Evolutionary conservation across 2,113 vertebrate species (phyloP).

Genomic region (Eonycteris spelaea): DNA sequence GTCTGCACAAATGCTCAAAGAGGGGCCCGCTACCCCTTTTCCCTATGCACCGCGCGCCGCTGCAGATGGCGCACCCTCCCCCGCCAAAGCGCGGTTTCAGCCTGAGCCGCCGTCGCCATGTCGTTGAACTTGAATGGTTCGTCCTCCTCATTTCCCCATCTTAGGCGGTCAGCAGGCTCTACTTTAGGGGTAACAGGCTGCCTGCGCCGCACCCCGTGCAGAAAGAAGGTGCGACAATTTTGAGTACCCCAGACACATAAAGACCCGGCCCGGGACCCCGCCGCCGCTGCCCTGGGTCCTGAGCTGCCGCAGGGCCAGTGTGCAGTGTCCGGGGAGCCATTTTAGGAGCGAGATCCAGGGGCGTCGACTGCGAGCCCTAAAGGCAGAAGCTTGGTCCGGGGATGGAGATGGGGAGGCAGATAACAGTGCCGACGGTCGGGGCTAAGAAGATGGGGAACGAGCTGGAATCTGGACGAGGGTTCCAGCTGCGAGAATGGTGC

Average conservation of each 20-base stretch:
- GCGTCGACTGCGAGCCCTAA: constrained; percentile 41
- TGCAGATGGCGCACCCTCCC: constrained; percentile 67
- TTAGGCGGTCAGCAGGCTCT: constrained; percentile 37
- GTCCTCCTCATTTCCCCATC: constrained; percentile 71
- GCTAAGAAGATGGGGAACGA: background rate
- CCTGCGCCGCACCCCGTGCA: background rate
- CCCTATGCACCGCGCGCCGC: background rate
- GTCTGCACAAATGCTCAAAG: background rate
- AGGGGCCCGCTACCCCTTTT: background rate
- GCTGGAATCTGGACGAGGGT: background rate
- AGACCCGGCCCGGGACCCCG: background rate
- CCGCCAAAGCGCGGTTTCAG: constrained; percentile 59
- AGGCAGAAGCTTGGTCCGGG: constrained; percentile 21
- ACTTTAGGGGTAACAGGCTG: constrained; percentile 59
- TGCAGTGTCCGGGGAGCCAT: constrained; percentile 82
- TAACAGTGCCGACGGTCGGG: background rate
- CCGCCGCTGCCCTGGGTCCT: constrained; percentile 37
- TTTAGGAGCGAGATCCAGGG: constrained; percentile 79
- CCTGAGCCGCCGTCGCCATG: constrained; percentile 74
- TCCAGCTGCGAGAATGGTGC: background rate
- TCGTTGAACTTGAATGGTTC: constrained; percentile 88
- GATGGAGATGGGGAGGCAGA: constrained; percentile 39
- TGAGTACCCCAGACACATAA: constrained; percentile 13
- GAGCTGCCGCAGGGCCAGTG: constrained; percentile 33
- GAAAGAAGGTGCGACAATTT: background rate